Base-by-base conservation (phyloP, 1,140 invertebrate species). In the Teleogryllus occipitalis region DNA sequence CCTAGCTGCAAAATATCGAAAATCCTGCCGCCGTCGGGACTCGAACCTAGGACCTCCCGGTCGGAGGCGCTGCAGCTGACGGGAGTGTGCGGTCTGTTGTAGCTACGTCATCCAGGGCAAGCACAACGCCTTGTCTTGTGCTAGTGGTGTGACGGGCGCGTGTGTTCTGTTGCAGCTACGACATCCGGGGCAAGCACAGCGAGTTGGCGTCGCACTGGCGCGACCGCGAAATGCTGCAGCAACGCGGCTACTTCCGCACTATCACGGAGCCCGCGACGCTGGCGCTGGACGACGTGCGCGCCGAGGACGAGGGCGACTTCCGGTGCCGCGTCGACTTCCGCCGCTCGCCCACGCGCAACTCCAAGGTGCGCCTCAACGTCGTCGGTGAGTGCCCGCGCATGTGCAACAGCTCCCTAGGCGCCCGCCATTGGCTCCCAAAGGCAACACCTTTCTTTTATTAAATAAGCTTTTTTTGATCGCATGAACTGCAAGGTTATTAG, bases 241-340 rank as follows among this genome's bases (percentile, higher is more conserved):
- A 88, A 14, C 85, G 91, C 27, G 89, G 89, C 1, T 89, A 86
- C 76, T 92, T 92, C 86, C 84, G 86, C 73, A 88, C 89, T 47
- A 82, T 84, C 22, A 85, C 85, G 47, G 88, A 89, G 18, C 90
- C 90, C 2, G 90, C 92, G 6, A 87, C 88, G 10, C 87, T 94
- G 18, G 88, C 88, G 47, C 87, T 95, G 75, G 88, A 90, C 81
- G 88, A 89, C 75, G 88, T 93, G 8, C 87, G 90, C 82, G 88
- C 91, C 78, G 88, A 87, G 65, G 93, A 95, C 85, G 90, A 92
- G 81, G 93, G 92, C 7, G 89, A 91, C 74, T 95, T 94, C 87
- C 88, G 92, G 81, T 95, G 93, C 86, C 87, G 92, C 76, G 94
- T 96, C 73, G 94, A 96, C 85, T 96, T 95, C 84, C 89, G 91